Base-by-base conservation (phyloP, 2,797 vertebrate species). In the Myiotriccus ornatus region DNA sequence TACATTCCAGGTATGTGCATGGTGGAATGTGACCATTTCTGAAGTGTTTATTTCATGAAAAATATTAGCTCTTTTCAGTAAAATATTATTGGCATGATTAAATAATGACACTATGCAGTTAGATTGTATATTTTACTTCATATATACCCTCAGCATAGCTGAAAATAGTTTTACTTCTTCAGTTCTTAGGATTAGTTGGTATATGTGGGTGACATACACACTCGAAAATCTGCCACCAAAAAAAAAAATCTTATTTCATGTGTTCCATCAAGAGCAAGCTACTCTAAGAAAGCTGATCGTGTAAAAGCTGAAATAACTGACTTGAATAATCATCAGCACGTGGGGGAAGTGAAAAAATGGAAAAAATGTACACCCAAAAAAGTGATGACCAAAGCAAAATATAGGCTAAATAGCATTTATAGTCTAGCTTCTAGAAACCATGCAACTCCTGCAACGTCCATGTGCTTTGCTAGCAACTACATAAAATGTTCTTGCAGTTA, bases 81-180 rank as follows among this genome's bases (percentile, higher is more conserved):
- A 71, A 60, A 71, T 27, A 30, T 44, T 14, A n/a, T 20, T 71
- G 16, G 8, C 3, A 23, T 50, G 13, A 56, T 49, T 83, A 41
- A 60, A 18, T 69, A 86, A 34, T 19, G 25, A 73, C 28, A 64
- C 8, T 24, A 46, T 17, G 12, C 4, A 17, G 19, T 47, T 41
- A 69, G 28, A 76, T 8, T 28, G 12, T 12, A 14, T 34, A 53
- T 74, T 91, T 86, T 75, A 30, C n/a, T 84, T 83, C 53, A 81
- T 60, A 80, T 56, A 55, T 30, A 35, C 7, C 25, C 35, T 74
- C 20, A 56, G 28, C 10, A n/a, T 12, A 3, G 7, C 21, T 91
- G n/a, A 80, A 95, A 92, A 87, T 4, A 34, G 20, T 59, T 93
- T 81, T 67, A 84, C 24, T 67, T 64, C n/a, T 80, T 83, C 19